phyloP scores from a whole-genome alignment of 2,797 vertebrate species.

The Trichosurus vulpecula region DNA sequence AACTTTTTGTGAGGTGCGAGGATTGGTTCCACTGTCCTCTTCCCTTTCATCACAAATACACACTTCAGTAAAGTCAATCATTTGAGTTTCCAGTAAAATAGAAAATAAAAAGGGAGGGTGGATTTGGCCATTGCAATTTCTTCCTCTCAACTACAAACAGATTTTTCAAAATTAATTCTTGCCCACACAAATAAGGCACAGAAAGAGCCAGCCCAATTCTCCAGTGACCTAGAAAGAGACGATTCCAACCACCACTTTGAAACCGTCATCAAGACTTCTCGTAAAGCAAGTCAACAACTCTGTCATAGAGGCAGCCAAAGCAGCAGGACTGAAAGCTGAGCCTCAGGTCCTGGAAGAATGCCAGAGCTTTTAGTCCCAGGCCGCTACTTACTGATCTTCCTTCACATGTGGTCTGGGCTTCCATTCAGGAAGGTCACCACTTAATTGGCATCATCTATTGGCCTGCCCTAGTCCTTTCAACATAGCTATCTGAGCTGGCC shows the following conservation, averaged over 20 bases:
- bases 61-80: slow-evolving; percentile 31
- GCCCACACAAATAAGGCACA: slow-evolving; percentile 64
- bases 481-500: not conserved
- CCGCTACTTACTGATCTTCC: slow-evolving; percentile 57
- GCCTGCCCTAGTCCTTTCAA: not conserved
- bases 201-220: slow-evolving; percentile 61
- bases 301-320: slow-evolving; percentile 63
- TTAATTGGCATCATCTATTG: slow-evolving; percentile 1
- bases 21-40: slow-evolving; percentile 55
- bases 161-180: slow-evolving; percentile 75
- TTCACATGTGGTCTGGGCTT: slow-evolving; percentile 17
- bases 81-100: slow-evolving; percentile 35
- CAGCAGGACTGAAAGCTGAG: slow-evolving; percentile 34
- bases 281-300: slow-evolving; percentile 65
- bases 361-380: slow-evolving; percentile 38
- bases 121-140: slow-evolving; percentile 42
- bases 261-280: slow-evolving; percentile 69
- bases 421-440: not conserved
- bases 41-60: slow-evolving; percentile 67
- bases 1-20: slow-evolving; percentile 44
- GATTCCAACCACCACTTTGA: slow-evolving; percentile 70
- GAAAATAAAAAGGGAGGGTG: not conserved
- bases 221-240: slow-evolving; percentile 47
- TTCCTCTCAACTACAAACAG: slow-evolving; percentile 51
- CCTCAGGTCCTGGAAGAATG: slow-evolving; percentile 33